Percentiles rank a stretch among this genome's conserved stretches.
Conservation (phyloP, 2,797 vertebrate genomes). For the Alauda arvensis region DNA sequence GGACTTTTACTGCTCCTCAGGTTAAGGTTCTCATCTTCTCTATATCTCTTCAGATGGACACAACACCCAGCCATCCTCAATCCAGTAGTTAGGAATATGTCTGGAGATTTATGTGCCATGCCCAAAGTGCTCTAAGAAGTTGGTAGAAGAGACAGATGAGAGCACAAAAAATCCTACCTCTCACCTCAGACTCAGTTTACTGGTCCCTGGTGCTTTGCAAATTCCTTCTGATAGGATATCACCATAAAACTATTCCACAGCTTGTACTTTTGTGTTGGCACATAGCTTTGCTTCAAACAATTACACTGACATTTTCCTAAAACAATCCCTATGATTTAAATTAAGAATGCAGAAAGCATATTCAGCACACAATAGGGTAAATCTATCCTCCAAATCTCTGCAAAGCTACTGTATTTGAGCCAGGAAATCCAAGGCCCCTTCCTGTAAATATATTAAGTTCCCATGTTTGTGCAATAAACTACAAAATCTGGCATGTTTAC, state of each 20-base stretch:
- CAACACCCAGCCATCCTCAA: background rate
- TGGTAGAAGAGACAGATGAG: background rate
- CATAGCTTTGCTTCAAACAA: conserved; percentile 55
- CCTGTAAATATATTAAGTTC: conserved; percentile 54
- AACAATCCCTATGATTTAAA: conserved; percentile 60
- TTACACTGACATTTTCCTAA: conserved; percentile 66
- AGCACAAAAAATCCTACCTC: background rate
- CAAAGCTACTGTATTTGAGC: conserved; percentile 61
- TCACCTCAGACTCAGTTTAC: background rate
- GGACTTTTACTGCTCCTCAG: background rate
- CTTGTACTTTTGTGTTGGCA: conserved; percentile 30
- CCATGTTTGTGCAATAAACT: conserved; percentile 38
- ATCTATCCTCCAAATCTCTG: conserved; percentile 66
- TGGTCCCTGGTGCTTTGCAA: background rate
- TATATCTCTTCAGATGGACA: background rate
- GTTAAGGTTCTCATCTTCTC: background rate
- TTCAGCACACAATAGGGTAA: conserved; percentile 69
- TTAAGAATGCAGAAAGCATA: conserved; percentile 69
- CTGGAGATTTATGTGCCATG: background rate
- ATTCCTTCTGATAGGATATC: conserved; percentile 50
- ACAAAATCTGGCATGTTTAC: conserved; percentile 48
- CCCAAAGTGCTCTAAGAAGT: background rate
- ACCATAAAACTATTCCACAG: conserved; percentile 25
- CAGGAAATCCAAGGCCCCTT: conserved; percentile 70
- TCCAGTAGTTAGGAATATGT: background rate